A percentile compares a stretch with the other conserved stretches of the same genome.
These are phyloP conservation scores for Dryadula phaetusa DNA, from an alignment of 2,888 invertebrate species.

Conservation along the genomic window DNA sequence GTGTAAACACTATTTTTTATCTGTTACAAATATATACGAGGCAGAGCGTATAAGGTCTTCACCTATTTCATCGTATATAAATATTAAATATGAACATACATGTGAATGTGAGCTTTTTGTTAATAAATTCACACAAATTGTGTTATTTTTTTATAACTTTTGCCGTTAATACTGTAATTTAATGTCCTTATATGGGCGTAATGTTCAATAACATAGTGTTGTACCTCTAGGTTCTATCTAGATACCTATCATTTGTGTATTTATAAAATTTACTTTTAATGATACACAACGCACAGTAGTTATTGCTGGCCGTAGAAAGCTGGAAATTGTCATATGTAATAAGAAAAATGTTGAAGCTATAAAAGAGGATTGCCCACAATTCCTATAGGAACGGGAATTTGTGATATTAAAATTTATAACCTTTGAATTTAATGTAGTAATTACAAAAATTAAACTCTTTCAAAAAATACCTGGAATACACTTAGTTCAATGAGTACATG, in stretches of 20 bases:
- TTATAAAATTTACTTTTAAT: background rate
- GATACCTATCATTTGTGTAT: too few species aligned
- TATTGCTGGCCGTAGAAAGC: too few species aligned
- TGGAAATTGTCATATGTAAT: too few species aligned
- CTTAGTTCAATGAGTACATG: too few species aligned
- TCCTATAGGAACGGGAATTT: too few species aligned
- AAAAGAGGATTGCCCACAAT: too few species aligned
- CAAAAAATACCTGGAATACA: too few species aligned
- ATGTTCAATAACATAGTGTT: background rate
- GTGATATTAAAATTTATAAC: too few species aligned
- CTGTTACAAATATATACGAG: conserved; percentile 9
- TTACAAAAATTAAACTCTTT: too few species aligned
- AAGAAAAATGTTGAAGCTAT: too few species aligned
- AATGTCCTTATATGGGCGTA: background rate
- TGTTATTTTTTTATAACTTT: background rate
- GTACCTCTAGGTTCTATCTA: background rate
- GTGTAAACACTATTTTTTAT: conserved; percentile 17
- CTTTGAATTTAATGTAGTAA: too few species aligned
- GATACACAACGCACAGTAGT: too few species aligned
- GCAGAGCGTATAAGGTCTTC: conserved; percentile 14
- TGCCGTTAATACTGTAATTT: background rate
- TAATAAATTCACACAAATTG: background rate
- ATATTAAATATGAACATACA: conserved; percentile 1
- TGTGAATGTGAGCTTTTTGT: background rate
- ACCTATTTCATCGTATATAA: background rate